These are phyloP conservation scores for Rhinopithecus roxellana DNA, from an alignment of 2,113 vertebrate species.

Conservation along the genomic window DNA sequence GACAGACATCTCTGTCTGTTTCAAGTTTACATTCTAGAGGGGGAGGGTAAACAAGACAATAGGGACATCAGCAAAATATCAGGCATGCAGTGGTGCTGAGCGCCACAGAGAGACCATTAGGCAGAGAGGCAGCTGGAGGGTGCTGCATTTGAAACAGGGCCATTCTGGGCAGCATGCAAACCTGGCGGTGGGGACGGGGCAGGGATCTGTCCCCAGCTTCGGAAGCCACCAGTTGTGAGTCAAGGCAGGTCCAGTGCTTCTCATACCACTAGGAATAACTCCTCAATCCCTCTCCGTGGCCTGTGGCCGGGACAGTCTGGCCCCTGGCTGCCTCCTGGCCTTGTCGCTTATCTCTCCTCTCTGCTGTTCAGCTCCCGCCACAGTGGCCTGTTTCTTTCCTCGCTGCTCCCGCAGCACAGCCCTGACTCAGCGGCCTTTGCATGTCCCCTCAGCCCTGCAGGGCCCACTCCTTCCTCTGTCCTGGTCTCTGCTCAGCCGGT, in stretches of 20 bases:
- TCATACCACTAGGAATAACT: neutral
- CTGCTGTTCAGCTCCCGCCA: neutral
- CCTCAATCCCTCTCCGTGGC: neutral
- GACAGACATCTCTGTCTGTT: neutral
- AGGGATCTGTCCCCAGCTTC: neutral
- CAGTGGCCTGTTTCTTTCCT: neutral
- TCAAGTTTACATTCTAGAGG: neutral
- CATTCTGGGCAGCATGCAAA: neutral
- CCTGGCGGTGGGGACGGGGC: too few species aligned
- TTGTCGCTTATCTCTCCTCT: neutral
- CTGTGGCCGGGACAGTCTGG: too few species aligned
- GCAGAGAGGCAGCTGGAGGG: neutral
- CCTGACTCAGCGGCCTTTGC: neutral
- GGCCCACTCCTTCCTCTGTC: neutral
- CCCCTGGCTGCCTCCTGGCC: neutral
- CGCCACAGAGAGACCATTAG: neutral
- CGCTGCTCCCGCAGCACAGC: too few species aligned
- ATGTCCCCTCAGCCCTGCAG: accelerated
- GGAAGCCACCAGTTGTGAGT: neutral
- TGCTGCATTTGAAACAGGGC: neutral
- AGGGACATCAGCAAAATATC: neutral
- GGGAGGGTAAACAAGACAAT: neutral
- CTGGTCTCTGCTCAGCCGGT: neutral
- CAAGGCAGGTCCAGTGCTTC: neutral
- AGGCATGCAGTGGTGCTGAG: neutral